Percentiles rank a stretch among this genome's conserved stretches.
Conservation (phyloP, 2,113 vertebrate genomes). For the Butastur rufipennis region DNA sequence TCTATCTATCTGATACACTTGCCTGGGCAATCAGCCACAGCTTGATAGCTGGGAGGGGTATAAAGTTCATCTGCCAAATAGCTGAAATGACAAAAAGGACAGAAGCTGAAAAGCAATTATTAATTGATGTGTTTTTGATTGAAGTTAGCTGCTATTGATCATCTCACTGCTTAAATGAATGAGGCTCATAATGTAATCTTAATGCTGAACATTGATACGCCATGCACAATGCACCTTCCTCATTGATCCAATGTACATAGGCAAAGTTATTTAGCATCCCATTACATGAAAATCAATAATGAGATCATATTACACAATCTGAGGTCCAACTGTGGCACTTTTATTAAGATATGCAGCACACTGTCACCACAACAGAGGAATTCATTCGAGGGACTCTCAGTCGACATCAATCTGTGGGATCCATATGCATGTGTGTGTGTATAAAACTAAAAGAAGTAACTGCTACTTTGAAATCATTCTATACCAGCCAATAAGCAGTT, state of each 20-base stretch:
- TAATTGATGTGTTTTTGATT: conserved; percentile 41
- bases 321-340: background rate
- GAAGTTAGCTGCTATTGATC: conserved; percentile 15
- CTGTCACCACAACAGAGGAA: background rate
- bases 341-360: background rate
- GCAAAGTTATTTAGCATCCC: conserved; percentile 8
- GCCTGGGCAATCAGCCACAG: conserved; percentile 11
- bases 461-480: background rate
- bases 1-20: background rate
- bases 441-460: background rate
- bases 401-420: background rate
- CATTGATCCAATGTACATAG: background rate
- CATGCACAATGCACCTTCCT: background rate
- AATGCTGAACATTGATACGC: background rate
- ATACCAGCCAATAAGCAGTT: background rate
- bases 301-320: background rate
- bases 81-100: conserved; percentile 14
- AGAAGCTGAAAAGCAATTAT: conserved; percentile 21
- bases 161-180: background rate
- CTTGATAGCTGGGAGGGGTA: background rate
- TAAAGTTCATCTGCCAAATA: background rate
- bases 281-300: background rate
- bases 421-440: background rate
- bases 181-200: background rate
- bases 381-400: background rate